Evolutionary conservation across 1,140 invertebrate genomes (phyloP), one percentile per base, ranked within the genome.

Genomic region (Lucilia cuprina): DNA sequence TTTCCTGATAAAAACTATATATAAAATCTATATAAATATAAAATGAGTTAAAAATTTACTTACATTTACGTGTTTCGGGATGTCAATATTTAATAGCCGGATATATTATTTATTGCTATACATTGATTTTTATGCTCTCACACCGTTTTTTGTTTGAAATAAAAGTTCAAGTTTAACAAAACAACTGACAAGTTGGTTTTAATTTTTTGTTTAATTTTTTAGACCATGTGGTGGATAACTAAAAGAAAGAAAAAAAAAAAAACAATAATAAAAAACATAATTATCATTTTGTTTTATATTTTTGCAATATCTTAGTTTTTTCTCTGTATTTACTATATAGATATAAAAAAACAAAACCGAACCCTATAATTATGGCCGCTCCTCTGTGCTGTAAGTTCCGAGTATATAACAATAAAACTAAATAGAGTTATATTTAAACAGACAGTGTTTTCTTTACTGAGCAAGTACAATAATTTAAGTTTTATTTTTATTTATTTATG

Each of bases 331-430:
- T 0, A 10, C 41, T 41, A 41, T 5, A 41, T 5, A 41, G 5
- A 41, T 41, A 30, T 30, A 21, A 17, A 78, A 78, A 78, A 78
- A 35, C 75, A 78, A 78, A 78, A 78, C 75, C 75, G 49, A 78
- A 78, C 75, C 75, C 75, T 78, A 47, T 78, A 78, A 78, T 78
- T 78, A 78, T 78, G 17, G 41, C n/a, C 75, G 75, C 75, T 78
- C 75, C 75, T 78, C 47, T 7, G 21, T 70, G 65, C 5, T 12
- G 65, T 70, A 70, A 12, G 7, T 41, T 41, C 14, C 5, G 5
- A 60, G 14, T n/a, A 19, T 25, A 70, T 70, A 25, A 70, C 8
- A 19, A 21, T 70, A 19, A 70, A 21, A 70, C 25, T n/a, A 70
- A 21, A 25, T 25, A 21, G 65, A 70, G n/a, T 21, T 70, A 25